Conservation (phyloP, 2,113 vertebrate species). For the Halichoerus grypus region DNA sequence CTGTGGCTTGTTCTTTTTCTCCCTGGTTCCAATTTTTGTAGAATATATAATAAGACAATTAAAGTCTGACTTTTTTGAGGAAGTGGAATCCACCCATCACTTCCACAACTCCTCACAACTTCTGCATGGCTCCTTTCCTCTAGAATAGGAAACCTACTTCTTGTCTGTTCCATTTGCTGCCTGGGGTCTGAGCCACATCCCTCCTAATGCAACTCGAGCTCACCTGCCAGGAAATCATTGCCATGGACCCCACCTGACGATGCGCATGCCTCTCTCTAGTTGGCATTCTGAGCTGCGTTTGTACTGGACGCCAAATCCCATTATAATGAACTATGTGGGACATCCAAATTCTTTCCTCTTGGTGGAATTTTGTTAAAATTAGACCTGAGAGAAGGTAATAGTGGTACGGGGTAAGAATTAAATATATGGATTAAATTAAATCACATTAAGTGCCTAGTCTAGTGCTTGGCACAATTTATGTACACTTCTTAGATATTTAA, state of each 20-base stretch:
- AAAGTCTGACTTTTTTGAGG: constrained; percentile 29
- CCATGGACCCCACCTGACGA: neutral
- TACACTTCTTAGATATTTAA: neutral
- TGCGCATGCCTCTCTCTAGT: neutral
- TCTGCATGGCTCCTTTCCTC: neutral
- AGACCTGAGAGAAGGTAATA: neutral
- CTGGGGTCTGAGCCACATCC: neutral
- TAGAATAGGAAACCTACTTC: neutral
- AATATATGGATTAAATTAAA: neutral
- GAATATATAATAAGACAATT: constrained; percentile 3
- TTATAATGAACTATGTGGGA: neutral
- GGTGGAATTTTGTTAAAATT: constrained; percentile 33
- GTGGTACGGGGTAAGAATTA: neutral
- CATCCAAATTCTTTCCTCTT: constrained; percentile 40
- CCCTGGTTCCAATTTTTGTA: constrained; percentile 48
- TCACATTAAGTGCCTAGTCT: neutral
- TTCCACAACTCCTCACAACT: neutral
- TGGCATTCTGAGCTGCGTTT: neutral
- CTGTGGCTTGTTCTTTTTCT: constrained; percentile 69
- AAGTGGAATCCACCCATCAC: neutral
- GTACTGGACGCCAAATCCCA: constrained; percentile 18
- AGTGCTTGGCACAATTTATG: neutral
- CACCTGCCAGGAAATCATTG: neutral
- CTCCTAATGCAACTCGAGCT: neutral
- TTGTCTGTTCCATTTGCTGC: neutral